Percentiles rank a stretch among this genome's conserved stretches.
These are phyloP conservation scores for Mythimna pallens DNA, from an alignment of 2,888 invertebrate genomes.

Conservation along the genomic window DNA sequence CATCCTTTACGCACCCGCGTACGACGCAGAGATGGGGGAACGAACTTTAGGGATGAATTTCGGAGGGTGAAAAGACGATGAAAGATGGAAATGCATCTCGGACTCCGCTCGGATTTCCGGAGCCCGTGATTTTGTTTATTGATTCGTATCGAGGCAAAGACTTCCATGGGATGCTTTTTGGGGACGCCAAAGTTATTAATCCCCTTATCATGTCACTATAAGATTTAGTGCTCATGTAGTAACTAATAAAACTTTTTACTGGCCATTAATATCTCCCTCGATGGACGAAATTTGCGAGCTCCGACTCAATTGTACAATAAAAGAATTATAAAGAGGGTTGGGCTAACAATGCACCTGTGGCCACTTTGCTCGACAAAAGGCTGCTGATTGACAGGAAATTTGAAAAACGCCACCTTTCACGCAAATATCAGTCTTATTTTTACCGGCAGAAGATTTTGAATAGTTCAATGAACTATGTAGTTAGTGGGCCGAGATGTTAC, in stretches of 20 bases:
- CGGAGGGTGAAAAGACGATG: conserved; percentile 89
- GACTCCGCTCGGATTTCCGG: conserved; percentile 90
- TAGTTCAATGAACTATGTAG: conserved; percentile 45
- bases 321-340: conserved; percentile 65
- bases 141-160: conserved; percentile 84
- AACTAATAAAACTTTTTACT: conserved; percentile 77
- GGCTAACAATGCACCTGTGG: conserved; percentile 77
- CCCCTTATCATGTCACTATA: conserved; percentile 81
- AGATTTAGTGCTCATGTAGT: conserved; percentile 81
- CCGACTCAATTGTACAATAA: conserved; percentile 59
- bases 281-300: conserved; percentile 45
- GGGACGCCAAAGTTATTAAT: conserved; percentile 82
- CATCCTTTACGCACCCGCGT: conserved; percentile 77
- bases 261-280: conserved; percentile 70
- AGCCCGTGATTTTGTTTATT: conserved; percentile 90
- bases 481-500: conserved; percentile 65
- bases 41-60: conserved; percentile 86
- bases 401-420: conserved; percentile 51
- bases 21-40: conserved; percentile 74
- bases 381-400: conserved; percentile 72
- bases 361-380: conserved; percentile 76
- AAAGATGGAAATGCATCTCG: conserved; percentile 90
- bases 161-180: conserved; percentile 76
- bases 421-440: conserved; percentile 61
- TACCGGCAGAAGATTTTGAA: conserved; percentile 53